phyloP scores from a whole-genome alignment of 2,113 vertebrate species.

The Melanerpes formicivorus region DNA sequence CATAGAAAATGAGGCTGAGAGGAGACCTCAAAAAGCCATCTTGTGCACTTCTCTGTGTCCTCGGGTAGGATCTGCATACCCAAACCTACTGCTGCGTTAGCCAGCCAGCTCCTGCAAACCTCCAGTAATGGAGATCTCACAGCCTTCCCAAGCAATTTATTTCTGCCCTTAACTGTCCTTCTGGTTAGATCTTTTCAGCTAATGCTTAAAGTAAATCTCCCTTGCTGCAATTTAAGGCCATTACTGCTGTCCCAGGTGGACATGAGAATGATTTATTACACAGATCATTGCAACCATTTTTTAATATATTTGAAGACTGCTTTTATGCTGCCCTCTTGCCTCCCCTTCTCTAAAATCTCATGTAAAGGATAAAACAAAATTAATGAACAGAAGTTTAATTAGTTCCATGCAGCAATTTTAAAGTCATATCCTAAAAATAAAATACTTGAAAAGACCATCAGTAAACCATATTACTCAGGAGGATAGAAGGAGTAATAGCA shows the following conservation, averaged over 20 bases:
- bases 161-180: constrained; percentile 1
- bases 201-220: constrained; percentile 36
- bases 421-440: constrained; percentile 61
- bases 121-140: neutral
- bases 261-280: neutral
- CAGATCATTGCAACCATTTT: neutral
- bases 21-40: neutral
- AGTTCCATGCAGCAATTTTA: constrained; percentile 25
- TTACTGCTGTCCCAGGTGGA: constrained; percentile 35
- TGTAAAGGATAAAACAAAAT: constrained; percentile 49
- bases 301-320: neutral
- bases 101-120: neutral
- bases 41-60: neutral
- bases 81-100: neutral
- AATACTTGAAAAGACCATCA: constrained; percentile 49
- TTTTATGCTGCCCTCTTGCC: constrained; percentile 3
- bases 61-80: neutral
- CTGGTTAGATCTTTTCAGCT: constrained; percentile 32
- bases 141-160: neutral
- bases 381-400: constrained; percentile 52
- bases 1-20: neutral
- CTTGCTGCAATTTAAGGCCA: constrained; percentile 17
- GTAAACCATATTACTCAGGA: constrained; percentile 46
- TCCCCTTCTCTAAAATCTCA: constrained; percentile 10
- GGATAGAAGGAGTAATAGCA: constrained; percentile 24